Base-by-base conservation (phyloP, 2,797 vertebrate genomes). In the Paedocypris micromegethes region DNA sequence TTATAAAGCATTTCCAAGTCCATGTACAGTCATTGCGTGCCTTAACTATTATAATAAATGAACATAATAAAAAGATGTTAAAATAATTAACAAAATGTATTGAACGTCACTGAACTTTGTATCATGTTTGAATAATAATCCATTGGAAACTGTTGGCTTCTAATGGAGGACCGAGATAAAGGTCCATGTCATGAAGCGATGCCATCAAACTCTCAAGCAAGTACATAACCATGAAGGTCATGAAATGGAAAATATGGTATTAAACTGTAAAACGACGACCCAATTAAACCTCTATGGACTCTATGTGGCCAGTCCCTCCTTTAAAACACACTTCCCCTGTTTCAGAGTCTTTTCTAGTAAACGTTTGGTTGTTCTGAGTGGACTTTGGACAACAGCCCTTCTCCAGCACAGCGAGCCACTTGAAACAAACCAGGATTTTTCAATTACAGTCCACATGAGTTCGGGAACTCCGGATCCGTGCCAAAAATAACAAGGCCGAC, bases 231-330 rank as follows among this genome's bases (percentile, higher is more conserved):
- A 58, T 64, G 72, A 69, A 60, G 76, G 62, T 57, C 57, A 60
- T 37, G 65, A 64, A 58, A 82, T 76, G 79, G 79, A 85, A 83
- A 85, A 80, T 58, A 66, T 53, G 56, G 76, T 54, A 74, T 75
- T 58, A 73, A 72, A 82, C 72, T 70, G 66, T 77, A 82, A 84
- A 81, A 57, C 49, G 9, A 70, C 70, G 72, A 81, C 77, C 68
- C 55, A 64, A 72, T 76, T 55, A 81, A 65, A 67, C 62, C 62
- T 75, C 56, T 63, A 64, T 4, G 38, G 75, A 59, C 48, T 73
- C 47, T 77, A n/a, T n/a, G 77, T 46, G 74, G 83, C 77, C 48
- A 2, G 62, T 71, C 61, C 66, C 60, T 49, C 48, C 76, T 81
- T 81, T 72, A 80, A 68, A 74, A 81, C 76, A 78, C 5, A 51